Base-by-base conservation (phyloP, 2,888 invertebrate genomes). In the Acronicta aceris region DNA sequence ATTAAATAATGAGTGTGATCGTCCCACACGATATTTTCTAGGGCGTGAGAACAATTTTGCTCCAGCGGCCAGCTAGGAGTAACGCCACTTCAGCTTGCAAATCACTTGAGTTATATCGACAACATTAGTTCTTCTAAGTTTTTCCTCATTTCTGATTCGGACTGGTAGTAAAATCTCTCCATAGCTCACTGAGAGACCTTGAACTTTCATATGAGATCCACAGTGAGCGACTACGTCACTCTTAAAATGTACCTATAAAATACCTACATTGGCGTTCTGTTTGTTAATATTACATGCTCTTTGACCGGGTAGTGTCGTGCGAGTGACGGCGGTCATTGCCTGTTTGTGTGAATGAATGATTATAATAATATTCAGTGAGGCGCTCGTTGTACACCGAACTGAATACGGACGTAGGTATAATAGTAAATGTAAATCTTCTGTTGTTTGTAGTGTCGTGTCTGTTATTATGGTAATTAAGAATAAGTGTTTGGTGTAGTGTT, bases 301-400 rank as follows among this genome's bases (percentile, higher is more conserved):
- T 25, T 78, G 80, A 1, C 33, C 12, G 8, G 21, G 43, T 40
- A 50, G 59, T 74, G 71, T 72, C 70, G 74, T 74, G 83, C 79
- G 61, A 72, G 70, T 76, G 77, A 76, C 76, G 77, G 61, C 74
- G 86, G 85, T 81, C 84, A 87, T 70, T 75, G 79, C 76, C 78
- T 79, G 81, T 83, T 80, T 79, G 79, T 82, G 83, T 78, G 80
- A 83, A 85, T 87, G 82, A 86, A 80, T 86, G 81, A 87, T 87
- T 84, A 81, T 83, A 79, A 82, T 76, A 76, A 82, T 86, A 84
- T 85, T 85, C 86, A 81, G 83, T 79, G 79, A 76, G 71, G 75
- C 76, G 63, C 59, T 69, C 65, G 21, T 21, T 21, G 21, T 21
- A 77, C 17, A 33, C 60, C 66, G 63, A 74, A 65, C 71, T 74